These are phyloP conservation scores for Anser brachyrhynchus DNA, from an alignment of 2,113 vertebrate species.

Conservation along the genomic window DNA sequence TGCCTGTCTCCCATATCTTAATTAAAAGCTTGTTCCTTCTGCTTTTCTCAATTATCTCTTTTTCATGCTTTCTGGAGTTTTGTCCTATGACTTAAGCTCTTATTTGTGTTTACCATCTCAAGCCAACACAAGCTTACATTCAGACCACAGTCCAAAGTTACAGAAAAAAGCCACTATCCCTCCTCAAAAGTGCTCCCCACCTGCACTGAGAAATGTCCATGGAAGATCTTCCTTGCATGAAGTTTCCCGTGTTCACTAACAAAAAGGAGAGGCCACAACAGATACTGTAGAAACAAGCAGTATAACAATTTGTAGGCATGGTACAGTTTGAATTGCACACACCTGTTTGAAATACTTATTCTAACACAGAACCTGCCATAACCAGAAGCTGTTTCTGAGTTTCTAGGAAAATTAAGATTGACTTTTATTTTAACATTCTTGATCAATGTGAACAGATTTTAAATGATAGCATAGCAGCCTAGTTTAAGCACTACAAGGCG, in stretches of 20 bases:
- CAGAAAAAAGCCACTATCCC: not conserved
- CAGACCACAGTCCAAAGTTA: not conserved
- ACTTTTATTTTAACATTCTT: not conserved
- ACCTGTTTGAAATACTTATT: not conserved
- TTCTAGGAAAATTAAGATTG: not conserved
- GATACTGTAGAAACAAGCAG: not conserved
- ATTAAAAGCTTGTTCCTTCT: not conserved
- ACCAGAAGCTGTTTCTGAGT: not conserved
- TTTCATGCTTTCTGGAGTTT: not conserved
- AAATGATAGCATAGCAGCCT: not conserved
- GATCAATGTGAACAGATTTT: not conserved
- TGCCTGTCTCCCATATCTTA: not conserved
- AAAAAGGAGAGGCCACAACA: not conserved
- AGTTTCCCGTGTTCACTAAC: not conserved
- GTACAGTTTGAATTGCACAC: not conserved
- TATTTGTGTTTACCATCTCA: not conserved
- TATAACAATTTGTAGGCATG: rapidly evolving
- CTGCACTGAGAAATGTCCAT: not conserved
- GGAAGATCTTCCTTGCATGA: not conserved
- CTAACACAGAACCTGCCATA: not conserved
- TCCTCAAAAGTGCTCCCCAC: not conserved
- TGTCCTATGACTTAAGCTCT: not conserved
- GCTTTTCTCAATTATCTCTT: not conserved
- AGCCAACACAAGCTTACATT: not conserved
- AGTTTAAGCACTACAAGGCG: not conserved